Evolutionary conservation across 2,113 vertebrate genomes (phyloP).

Genomic region (Tragelaphus imberbis): DNA sequence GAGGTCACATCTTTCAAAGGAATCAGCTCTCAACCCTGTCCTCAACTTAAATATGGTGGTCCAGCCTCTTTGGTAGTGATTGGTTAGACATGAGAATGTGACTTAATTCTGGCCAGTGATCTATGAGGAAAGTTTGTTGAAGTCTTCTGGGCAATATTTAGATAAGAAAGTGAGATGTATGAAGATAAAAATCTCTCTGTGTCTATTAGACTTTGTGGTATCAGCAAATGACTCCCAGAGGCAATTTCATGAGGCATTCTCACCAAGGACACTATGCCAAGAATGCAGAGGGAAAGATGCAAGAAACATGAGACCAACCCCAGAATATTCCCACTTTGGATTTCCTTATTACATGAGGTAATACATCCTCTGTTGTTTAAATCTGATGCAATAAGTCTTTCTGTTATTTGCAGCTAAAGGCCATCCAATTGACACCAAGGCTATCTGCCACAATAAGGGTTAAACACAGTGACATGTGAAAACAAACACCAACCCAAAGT

Average conservation of each 20-base stretch:
- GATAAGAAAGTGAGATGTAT: neutral
- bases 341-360: neutral
- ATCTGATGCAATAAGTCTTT: neutral
- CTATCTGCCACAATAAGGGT: neutral
- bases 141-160: neutral
- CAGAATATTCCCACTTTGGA: neutral
- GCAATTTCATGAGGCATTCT: neutral
- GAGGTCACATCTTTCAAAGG: neutral
- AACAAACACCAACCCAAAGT: neutral
- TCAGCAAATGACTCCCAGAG: slow-evolving; percentile 18
- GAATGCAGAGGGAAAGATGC: neutral
- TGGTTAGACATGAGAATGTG: neutral
- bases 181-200: neutral
- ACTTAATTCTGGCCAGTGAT: slow-evolving; percentile 3
- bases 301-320: neutral
- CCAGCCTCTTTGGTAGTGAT: neutral
- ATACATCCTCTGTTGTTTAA: slow-evolving; percentile 3
- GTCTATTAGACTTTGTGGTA: neutral
- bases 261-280: neutral
- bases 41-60: neutral
- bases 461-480: neutral
- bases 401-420: slow-evolving; percentile 18
- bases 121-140: neutral
- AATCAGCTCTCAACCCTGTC: neutral
- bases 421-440: neutral